Base-by-base conservation (phyloP, 2,888 invertebrate species). In the Pterostichus madidus region DNA sequence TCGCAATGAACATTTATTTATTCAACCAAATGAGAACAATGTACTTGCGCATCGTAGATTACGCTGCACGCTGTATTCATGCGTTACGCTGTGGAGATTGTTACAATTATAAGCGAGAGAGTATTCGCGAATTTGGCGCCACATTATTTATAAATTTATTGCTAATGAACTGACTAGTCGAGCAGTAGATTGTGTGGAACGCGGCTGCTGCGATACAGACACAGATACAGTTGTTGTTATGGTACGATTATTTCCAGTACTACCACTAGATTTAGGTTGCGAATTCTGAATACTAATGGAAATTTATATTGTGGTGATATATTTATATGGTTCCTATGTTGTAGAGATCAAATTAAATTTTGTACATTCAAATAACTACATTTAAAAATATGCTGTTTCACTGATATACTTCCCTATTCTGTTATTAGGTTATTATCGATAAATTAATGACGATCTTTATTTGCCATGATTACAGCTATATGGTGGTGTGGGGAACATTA, bases 71-170 rank as follows among this genome's bases (percentile, higher is more conserved):
- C 49, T 49, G 11, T 49, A 49, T 49, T n/a, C 49, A 49, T 49
- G n/a, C 13, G 13, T 13, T 49, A 10, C 13, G 49, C 13, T 49
- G 44, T 39, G 39, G 6, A 8, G 39, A 39, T 5, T 49, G 49
- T 59, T 17, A 24, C 56, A 24, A 24, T 17, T 59, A 31, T 17
- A 17, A 24, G 13, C 35, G 32, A 5, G 39, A 39, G 39, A 8
- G 39, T 39, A 39, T 39, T 32, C 31, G 32, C 31, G n/a, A 64
- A 32, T 32, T 32, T 31, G 64, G 32, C 11, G 7, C 13, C 32
- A 35, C 64, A 64, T 64, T 64, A 64, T 35, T 64, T 64, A 64
- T 64, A 64, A 64, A 64, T 64, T 64, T 64, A 64, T 64, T 64
- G 64, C 64, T 35, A 64, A 64, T 64, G 64, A 64, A 64, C 32